Percentiles rank a stretch among this genome's conserved stretches.
Evolutionary conservation across 2,888 invertebrate species (phyloP).

Genomic region (Parnassius orleans): DNA sequence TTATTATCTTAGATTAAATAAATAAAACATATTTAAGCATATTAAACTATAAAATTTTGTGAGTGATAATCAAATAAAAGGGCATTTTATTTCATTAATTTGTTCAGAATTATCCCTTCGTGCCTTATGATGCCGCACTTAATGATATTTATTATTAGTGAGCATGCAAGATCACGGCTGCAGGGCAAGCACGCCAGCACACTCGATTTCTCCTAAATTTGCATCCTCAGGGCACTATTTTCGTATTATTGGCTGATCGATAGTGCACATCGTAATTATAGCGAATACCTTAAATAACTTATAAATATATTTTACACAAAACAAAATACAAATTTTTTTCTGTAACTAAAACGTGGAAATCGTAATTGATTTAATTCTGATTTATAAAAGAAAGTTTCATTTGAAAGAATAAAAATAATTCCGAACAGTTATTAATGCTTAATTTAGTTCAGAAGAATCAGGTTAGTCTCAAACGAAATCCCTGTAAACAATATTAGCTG

Average conservation of each 20-base stretch:
- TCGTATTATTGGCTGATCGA: slow-evolving; percentile 73
- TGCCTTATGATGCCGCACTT: slow-evolving; percentile 59
- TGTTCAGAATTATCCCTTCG: slow-evolving; percentile 43
- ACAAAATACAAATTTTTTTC: neutral
- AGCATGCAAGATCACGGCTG: slow-evolving; percentile 60
- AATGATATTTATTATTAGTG: slow-evolving; percentile 59
- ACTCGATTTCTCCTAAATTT: slow-evolving; percentile 77
- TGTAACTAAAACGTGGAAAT: too few relatives aligned
- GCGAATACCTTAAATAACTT: slow-evolving; percentile 46
- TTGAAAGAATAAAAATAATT: neutral
- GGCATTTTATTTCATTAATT: neutral
- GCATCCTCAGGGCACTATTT: slow-evolving; percentile 65
- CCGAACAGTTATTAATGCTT: neutral
- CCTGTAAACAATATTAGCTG: slow-evolving; percentile 65
- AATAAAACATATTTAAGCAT: too few relatives aligned
- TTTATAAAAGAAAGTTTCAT: too few relatives aligned
- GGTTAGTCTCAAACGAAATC: slow-evolving; percentile 46
- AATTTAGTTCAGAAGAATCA: slow-evolving; percentile 9
- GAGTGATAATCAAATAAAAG: neutral
- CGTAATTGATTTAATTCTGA: too few relatives aligned
- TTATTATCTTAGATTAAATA: too few relatives aligned
- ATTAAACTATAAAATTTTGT: neutral
- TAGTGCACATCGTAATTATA: slow-evolving; percentile 74
- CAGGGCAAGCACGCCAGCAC: slow-evolving; percentile 67
- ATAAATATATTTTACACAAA: neutral